These are phyloP conservation scores for Trogon surrucura DNA, from an alignment of 2,113 vertebrate species.

Conservation along the genomic window DNA sequence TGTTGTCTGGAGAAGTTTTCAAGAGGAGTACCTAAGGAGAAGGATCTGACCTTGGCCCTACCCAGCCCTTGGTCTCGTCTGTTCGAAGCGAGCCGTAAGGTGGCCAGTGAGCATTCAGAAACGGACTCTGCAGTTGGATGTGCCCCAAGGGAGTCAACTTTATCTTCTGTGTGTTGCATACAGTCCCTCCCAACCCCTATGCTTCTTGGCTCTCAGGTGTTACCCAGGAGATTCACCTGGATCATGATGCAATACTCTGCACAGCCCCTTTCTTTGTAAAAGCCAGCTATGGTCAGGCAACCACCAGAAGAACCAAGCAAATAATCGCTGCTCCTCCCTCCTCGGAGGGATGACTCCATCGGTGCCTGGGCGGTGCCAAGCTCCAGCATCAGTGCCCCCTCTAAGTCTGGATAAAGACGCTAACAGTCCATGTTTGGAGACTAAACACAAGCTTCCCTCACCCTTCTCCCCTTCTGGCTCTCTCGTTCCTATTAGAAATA, in stretches of 20 bases:
- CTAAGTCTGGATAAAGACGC: neutral
- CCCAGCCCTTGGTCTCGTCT: neutral
- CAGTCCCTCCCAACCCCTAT: neutral
- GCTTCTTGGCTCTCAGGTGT: neutral
- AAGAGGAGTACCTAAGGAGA: neutral
- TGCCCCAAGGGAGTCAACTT: neutral
- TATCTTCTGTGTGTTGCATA: neutral
- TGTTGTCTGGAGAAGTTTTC: neutral
- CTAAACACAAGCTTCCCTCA: slow-evolving; percentile 9
- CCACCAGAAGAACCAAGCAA: neutral
- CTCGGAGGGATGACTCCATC: neutral
- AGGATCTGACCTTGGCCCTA: neutral
- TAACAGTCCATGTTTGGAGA: slow-evolving; percentile 5
- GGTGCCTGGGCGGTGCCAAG: neutral
- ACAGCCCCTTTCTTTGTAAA: neutral
- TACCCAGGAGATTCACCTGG: neutral
- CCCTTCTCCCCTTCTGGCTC: neutral
- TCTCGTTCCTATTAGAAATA: neutral
- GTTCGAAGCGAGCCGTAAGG: neutral
- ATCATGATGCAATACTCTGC: neutral
- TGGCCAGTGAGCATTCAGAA: neutral
- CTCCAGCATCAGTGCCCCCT: neutral
- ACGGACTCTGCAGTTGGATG: neutral
- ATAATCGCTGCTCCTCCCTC: neutral
- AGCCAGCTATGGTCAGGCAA: neutral